Base-by-base conservation (phyloP, 2,113 vertebrate species). In the Saccopteryx bilineata region DNA sequence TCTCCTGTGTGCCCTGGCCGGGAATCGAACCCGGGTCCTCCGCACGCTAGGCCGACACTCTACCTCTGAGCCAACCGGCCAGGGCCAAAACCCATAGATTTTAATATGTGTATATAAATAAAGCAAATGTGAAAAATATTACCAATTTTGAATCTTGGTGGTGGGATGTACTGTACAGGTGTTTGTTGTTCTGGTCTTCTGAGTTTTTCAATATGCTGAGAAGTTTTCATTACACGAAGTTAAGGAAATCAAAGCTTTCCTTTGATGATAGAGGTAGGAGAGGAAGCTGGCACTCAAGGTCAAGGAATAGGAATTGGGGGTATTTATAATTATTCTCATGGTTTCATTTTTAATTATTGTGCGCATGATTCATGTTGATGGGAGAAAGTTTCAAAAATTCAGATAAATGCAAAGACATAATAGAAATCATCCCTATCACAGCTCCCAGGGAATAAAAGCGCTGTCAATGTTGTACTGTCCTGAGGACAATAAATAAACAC, bases 321-420 rank as follows among this genome's bases (percentile, higher is more conserved):
- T 86, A 28, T 94, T 95, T 90, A 31, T 60, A 81, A 82, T 61
- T 61, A 74, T 72, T 89, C 72, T 90, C 72, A 26, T 5, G 2
- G 69, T 83, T 94, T 93, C 87, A 83, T 91, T 95, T 93, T 92
- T 80, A 65, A 31, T 82, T 88, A 21, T 72, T 75, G 8, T 14
- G 14, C 58, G 61, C 33, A 33, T 21, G 68, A 81, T 65, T 79
- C 33, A 28, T 87, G 26, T 68, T 46, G 31, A 56, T 33, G 54
- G 21, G 26, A 84, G 58, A 95, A 86, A 65, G 11, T 90, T 83
- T 90, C 81, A 79, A 84, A 96, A 88, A n/a, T 46, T 6, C 26
- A 95, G 89, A 88, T 87, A 93, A 90, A 91, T 19, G 63, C 90
- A 89, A 92, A 90, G n/a, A 26, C 68, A 11, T 76, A 71, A 71